Evolutionary conservation across 30 jellyfish, hydroid and myxozoan species (phyloP).

Genomic region (Hydractinia echinata): DNA sequence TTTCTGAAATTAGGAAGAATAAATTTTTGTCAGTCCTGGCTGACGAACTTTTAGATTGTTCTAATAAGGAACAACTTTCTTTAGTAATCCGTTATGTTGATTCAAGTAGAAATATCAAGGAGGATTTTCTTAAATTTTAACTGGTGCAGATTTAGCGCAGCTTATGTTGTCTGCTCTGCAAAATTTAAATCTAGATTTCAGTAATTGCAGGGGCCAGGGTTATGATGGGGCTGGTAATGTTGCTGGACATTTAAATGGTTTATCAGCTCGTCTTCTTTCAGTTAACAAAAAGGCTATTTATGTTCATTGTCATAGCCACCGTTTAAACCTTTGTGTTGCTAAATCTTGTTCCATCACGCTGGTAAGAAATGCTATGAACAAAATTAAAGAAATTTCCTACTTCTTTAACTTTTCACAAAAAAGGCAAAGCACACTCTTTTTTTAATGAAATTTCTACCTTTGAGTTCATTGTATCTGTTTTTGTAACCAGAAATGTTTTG

Average conservation of each 20-base stretch:
- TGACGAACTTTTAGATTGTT: constrained; percentile 42
- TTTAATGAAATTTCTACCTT: neutral
- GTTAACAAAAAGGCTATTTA: constrained; percentile 40
- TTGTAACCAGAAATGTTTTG: neutral
- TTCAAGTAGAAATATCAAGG: neutral
- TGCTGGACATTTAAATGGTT: constrained; percentile 22
- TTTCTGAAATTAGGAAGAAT: constrained; percentile 21
- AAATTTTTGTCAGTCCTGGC: constrained; percentile 34
- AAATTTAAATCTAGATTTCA: constrained; percentile 25
- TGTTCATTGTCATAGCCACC: constrained; percentile 50
- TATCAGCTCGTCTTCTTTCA: constrained; percentile 27
- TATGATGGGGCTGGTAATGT: too few relatives aligned
- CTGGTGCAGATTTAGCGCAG: constrained; percentile 29
- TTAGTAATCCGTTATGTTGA: constrained; percentile 35
- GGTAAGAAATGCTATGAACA: neutral
- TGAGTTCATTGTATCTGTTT: neutral
- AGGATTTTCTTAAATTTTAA: constrained; percentile 25
- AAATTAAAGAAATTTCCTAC: neutral
- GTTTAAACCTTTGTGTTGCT: constrained; percentile 40
- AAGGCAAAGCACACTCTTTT: neutral
- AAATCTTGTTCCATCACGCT: constrained; percentile 16
- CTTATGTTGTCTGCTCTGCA: constrained; percentile 25
- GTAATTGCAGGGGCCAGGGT: constrained; percentile 38
- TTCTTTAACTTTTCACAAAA: constrained; percentile 35
- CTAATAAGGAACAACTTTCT: constrained; percentile 41